phyloP scores from a whole-genome alignment of 2,797 vertebrate genomes.

The Leptoclinus maculatus region DNA sequence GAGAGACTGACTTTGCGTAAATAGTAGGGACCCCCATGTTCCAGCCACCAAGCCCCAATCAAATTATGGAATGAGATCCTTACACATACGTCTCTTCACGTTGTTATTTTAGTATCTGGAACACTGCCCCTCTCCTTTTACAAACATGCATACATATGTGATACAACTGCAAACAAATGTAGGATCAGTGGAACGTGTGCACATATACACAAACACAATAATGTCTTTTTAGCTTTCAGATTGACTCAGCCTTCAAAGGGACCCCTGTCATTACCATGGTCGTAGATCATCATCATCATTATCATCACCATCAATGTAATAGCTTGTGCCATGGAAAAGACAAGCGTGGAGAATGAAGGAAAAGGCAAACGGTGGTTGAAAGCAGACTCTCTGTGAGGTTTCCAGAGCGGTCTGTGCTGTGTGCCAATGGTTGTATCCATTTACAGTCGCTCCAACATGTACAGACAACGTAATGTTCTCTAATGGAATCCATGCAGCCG shows the following conservation, averaged over 20 bases:
- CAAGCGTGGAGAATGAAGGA: slow-evolving; percentile 12
- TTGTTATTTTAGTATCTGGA: slow-evolving; percentile 40
- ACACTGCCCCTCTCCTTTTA: neutral
- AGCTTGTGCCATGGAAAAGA: slow-evolving; percentile 49
- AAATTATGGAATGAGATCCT: slow-evolving; percentile 30
- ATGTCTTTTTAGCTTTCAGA: neutral
- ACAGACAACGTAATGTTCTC: slow-evolving; percentile 23
- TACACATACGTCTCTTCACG: slow-evolving; percentile 22
- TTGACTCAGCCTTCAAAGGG: slow-evolving; percentile 25
- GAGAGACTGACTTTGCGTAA: neutral
- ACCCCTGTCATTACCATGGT: neutral
- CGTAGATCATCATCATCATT: slow-evolving; percentile 49
- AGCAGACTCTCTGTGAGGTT: slow-evolving; percentile 44
- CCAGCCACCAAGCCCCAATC: neutral
- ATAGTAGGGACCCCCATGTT: neutral
- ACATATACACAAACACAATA: neutral
- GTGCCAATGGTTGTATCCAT: slow-evolving; percentile 35
- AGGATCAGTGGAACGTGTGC: neutral
- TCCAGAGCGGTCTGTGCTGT: slow-evolving; percentile 19
- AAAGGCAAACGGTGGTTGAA: slow-evolving; percentile 55
- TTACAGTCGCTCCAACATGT: slow-evolving; percentile 23
- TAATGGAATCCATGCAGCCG: slow-evolving; percentile 25
- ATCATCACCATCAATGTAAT: slow-evolving; percentile 46
- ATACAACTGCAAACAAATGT: slow-evolving; percentile 2
- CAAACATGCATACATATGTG: slow-evolving; percentile 2